Evolutionary conservation across 2,113 vertebrate species (phyloP).

Genomic region (Corythornis vintsioides): DNA sequence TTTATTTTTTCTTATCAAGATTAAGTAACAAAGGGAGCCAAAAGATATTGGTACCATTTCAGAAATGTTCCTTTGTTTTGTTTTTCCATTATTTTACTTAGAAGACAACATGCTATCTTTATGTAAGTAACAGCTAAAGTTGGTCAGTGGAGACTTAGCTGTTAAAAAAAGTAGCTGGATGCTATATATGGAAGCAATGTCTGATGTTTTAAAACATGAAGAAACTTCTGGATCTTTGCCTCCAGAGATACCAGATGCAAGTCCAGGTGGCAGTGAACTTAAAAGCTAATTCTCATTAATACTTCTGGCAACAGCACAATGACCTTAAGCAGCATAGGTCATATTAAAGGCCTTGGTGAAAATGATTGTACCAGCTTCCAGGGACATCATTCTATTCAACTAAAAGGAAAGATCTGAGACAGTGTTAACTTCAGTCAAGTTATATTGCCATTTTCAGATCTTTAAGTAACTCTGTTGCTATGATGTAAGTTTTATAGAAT

Average conservation of each 20-base stretch:
- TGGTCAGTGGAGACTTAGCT: not conserved
- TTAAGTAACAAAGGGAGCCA: not conserved
- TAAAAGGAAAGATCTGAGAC: not conserved
- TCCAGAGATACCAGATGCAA: not conserved
- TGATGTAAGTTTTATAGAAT: not conserved
- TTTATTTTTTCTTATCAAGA: not conserved
- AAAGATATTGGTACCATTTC: not conserved
- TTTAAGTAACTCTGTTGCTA: not conserved
- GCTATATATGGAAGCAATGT: not conserved
- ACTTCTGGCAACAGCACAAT: not conserved
- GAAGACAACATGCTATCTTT: not conserved
- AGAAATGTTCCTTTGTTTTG: not conserved
- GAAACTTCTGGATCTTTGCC: not conserved
- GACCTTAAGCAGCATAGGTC: not conserved
- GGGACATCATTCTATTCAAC: not conserved
- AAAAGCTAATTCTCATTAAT: not conserved
- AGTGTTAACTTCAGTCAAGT: not conserved
- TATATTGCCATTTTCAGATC: not conserved
- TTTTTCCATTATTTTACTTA: not conserved
- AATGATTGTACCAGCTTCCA: not conserved
- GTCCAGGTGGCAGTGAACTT: not conserved
- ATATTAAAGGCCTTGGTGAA: not conserved
- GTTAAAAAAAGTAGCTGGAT: not conserved
- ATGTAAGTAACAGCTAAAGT: not conserved
- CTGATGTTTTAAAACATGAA: not conserved